Evolutionary conservation across 2,888 invertebrate genomes (phyloP).

Genomic region (Rosalia funebris): DNA sequence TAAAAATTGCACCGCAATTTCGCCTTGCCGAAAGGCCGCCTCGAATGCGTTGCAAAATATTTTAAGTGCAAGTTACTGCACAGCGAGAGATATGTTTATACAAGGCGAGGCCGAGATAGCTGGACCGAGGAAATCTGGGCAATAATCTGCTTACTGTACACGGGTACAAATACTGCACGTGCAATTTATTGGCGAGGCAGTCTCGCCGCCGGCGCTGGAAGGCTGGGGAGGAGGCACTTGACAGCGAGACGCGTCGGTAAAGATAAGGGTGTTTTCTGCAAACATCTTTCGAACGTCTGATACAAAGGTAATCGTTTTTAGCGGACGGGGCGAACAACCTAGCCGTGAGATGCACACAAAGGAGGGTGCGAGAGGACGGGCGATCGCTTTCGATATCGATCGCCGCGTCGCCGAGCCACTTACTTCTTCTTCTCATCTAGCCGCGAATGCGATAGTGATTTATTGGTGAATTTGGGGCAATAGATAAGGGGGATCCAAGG

Average conservation of each 20-base stretch:
- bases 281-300: constrained; percentile 50
- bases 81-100: neutral
- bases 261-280: constrained; percentile 48
- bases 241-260: constrained; percentile 37
- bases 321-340: constrained; percentile 43
- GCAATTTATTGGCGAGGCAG: constrained; percentile 35
- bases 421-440: neutral
- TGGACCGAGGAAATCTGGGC: constrained; percentile 4
- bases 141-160: constrained; percentile 1
- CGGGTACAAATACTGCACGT: constrained; percentile 3
- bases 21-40: neutral
- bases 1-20: neutral
- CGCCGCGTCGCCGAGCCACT: constrained; percentile 18
- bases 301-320: constrained; percentile 51
- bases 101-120: neutral
- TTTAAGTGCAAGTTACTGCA: neutral
- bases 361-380: constrained; percentile 31
- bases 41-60: no score
- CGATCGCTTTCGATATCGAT: constrained; percentile 39
- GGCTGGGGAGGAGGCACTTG: constrained; percentile 17
- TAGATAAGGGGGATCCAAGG: constrained; percentile 42
- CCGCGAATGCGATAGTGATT: constrained; percentile 34
- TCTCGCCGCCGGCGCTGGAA: constrained; percentile 19
- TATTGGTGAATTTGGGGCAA: constrained; percentile 48
- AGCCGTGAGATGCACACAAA: constrained; percentile 35